Conservation (phyloP, 2,113 vertebrate species). For the Ophiodon elongatus region DNA sequence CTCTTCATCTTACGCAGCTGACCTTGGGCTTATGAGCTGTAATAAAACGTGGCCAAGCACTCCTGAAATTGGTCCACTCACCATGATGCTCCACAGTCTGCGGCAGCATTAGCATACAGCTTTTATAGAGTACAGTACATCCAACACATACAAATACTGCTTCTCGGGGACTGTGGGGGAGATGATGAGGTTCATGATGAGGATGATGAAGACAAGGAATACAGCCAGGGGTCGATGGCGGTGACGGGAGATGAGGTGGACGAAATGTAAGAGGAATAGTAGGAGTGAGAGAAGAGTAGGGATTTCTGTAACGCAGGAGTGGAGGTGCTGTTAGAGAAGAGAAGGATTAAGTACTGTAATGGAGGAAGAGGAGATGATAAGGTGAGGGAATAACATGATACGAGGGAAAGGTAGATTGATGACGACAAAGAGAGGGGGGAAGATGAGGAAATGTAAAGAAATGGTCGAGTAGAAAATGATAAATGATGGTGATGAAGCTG, state of each 20-base stretch:
- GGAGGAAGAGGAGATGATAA: slow-evolving; percentile 46
- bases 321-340: slow-evolving; percentile 44
- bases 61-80: slow-evolving; percentile 83
- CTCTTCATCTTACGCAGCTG: slow-evolving; percentile 82
- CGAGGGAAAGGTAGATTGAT: slow-evolving; percentile 44
- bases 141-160: slow-evolving; percentile 67
- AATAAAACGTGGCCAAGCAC: slow-evolving; percentile 84
- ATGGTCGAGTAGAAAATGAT: slow-evolving; percentile 20
- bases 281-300: slow-evolving; percentile 36
- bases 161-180: slow-evolving; percentile 26
- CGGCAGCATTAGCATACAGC: slow-evolving; percentile 75
- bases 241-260: slow-evolving; percentile 39
- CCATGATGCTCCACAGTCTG: slow-evolving; percentile 67
- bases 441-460: slow-evolving; percentile 30
- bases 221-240: slow-evolving; percentile 54
- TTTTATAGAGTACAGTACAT: slow-evolving; percentile 63
- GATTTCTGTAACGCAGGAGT: slow-evolving; percentile 48
- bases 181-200: slow-evolving; percentile 62
- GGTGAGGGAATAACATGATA: slow-evolving; percentile 37
- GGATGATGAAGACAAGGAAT: slow-evolving; percentile 59
- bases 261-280: slow-evolving; percentile 41
- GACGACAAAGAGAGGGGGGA: slow-evolving; percentile 16
- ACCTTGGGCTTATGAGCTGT: slow-evolving; percentile 87
- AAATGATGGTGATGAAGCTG: slow-evolving; percentile 27
- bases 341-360: slow-evolving; percentile 44